A percentile compares a stretch with the other conserved stretches of the same genome.
Evolutionary conservation across 2,888 invertebrate genomes (phyloP).

Genomic region (Eumacrocentrus americanus): DNA sequence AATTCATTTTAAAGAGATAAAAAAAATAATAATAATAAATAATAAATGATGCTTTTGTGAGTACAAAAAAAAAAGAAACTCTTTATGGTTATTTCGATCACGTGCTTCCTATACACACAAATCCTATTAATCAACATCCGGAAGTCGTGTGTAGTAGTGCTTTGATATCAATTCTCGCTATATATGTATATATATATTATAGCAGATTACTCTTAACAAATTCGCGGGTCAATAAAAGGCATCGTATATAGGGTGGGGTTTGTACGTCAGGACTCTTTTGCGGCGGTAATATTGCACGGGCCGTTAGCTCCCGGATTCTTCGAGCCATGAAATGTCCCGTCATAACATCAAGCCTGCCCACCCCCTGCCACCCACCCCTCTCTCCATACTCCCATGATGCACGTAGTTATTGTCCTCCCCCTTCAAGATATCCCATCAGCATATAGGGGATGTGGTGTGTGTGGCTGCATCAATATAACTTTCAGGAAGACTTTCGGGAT

Average conservation of each 20-base stretch:
- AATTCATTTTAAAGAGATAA: conserved; percentile 57
- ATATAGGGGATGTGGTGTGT: conserved; percentile 23
- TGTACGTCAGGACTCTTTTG: conserved; percentile 35
- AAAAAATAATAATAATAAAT: conserved; percentile 48
- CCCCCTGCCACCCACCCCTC: too few species aligned
- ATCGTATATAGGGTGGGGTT: conserved; percentile 25
- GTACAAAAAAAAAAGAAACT: conserved; percentile 45
- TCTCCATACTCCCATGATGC: conserved; percentile 36
- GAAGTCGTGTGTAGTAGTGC: too few species aligned
- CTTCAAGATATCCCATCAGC: conserved; percentile 34
- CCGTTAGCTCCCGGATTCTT: conserved; percentile 55
- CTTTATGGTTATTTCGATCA: conserved; percentile 28
- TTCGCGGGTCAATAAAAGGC: conserved; percentile 42
- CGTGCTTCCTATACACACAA: conserved; percentile 16
- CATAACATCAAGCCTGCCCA: conserved; percentile 56
- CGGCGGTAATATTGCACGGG: conserved; percentile 54
- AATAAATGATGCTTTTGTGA: conserved; percentile 62
- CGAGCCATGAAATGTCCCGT: conserved; percentile 59
- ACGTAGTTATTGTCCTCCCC: conserved; percentile 31
- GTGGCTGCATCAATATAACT: too few species aligned
- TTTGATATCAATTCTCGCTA: too few species aligned
- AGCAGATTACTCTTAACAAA: conserved; percentile 30
- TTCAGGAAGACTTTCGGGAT: too few species aligned
- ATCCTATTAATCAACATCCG: conserved; percentile 16
- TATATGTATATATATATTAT: background rate